Evolutionary conservation across 2,113 vertebrate genomes (phyloP).

Genomic region (Coturnix japonica): DNA sequence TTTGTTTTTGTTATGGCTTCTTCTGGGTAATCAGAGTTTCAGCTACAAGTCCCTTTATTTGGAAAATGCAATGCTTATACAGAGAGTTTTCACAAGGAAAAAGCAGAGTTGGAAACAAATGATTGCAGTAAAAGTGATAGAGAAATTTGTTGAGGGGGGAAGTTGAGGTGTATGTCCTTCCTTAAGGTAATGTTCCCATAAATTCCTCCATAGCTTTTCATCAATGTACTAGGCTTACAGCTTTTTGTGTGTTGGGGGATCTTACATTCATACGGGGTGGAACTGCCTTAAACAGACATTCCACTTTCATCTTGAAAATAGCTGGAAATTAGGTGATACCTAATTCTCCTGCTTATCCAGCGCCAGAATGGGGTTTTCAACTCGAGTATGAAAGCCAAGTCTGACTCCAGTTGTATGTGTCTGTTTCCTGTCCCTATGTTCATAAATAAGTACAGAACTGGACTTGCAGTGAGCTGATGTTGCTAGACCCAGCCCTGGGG

Average conservation of each 20-base stretch:
- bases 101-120: neutral
- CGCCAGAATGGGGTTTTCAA: neutral
- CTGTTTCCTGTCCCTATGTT: neutral
- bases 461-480: neutral
- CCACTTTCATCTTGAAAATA: neutral
- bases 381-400: neutral
- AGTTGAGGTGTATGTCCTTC: neutral
- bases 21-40: conserved; percentile 57
- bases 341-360: neutral
- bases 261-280: neutral
- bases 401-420: neutral
- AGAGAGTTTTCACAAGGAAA: neutral
- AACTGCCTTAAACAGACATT: neutral
- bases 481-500: neutral
- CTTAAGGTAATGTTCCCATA: neutral
- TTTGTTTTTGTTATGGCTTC: conserved; percentile 45
- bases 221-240: fast-evolving
- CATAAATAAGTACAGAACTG: neutral
- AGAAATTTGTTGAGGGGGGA: neutral
- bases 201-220: neutral
- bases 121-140: neutral
- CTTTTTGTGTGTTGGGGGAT: neutral
- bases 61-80: neutral
- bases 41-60: conserved; percentile 3
- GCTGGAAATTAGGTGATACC: neutral